Evolutionary conservation across 2,888 invertebrate genomes (phyloP), one percentile per base, ranked within the genome.

Genomic region (Carcina quercana): DNA sequence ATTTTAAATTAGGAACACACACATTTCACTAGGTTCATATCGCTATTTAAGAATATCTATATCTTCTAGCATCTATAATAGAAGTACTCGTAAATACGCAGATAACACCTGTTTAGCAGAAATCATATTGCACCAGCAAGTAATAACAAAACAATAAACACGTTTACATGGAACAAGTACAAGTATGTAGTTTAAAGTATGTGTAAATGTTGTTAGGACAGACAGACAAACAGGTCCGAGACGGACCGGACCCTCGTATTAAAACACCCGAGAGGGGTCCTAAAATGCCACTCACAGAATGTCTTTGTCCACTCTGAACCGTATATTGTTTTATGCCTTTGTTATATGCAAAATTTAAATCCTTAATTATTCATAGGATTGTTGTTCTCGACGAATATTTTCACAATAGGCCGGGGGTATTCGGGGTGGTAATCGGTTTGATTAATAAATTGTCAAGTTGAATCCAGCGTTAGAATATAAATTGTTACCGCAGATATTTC

Each of bases 391-490:
- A 69, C 73, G 76, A 79, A 78, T 83, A 83, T 82, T 83, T 83
- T 75, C 82, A 82, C 80, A 83, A 83, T 79, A 78, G 79, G 59
- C 69, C 64, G 53, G 68, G 72, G 67, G 70, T 31, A 60, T 67
- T 66, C 56, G 59, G 82, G 74, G 78, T 67, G 74, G 82, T 79
- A 83, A 83, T 83, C 79, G 80, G 69, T 78, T 76, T 83, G 83
- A 83, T 82, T 82, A 83, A 83, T 83, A 83, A 82, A 83, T 83
- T 83, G 83, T 82, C 83, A 83, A 82, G 72, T 79, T 76, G 80
- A 73, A 83, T 82, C 79, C 83, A 73, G 68, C 53, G 75, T 69
- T 76, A 73, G 74, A 76, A 75, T 79, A 79, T 83, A 76, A 82
- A 83, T 83, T 78, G 82, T 76, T 68, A 72, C 82, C 80, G 67